These are phyloP conservation scores for Andrena camellia DNA, from an alignment of 2,888 invertebrate genomes.

Conservation along the genomic window DNA sequence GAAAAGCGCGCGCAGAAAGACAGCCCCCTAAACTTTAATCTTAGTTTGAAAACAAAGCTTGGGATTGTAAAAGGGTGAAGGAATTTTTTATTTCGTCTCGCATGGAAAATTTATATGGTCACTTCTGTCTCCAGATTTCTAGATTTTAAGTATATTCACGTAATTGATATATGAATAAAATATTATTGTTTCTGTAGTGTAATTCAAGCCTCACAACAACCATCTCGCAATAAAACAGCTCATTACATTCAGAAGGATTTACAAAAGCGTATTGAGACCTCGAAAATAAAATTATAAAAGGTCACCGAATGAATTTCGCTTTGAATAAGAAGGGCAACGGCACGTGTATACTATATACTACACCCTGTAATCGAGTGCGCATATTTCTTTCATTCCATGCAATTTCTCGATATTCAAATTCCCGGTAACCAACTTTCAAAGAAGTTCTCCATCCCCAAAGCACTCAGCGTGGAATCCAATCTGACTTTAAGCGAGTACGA, in stretches of 20 bases:
- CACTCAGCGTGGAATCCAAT: slow-evolving; percentile 23
- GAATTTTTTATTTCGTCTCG: too few species aligned
- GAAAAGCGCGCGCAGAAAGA: too few species aligned
- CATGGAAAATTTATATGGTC: too few species aligned
- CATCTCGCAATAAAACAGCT: neutral
- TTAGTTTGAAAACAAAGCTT: too few species aligned
- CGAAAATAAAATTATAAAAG: neutral
- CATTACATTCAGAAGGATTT: neutral
- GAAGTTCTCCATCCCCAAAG: slow-evolving; percentile 16
- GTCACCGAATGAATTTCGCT: neutral
- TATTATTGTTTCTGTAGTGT: neutral
- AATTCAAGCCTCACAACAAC: neutral
- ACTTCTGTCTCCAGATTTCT: too few species aligned
- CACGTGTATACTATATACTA: neutral
- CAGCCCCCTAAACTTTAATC: too few species aligned
- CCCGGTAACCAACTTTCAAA: slow-evolving; percentile 28
- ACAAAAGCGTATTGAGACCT: neutral
- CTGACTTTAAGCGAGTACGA: slow-evolving; percentile 30
- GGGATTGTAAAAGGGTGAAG: too few species aligned
- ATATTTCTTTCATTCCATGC: neutral
- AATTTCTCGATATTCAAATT: slow-evolving; percentile 27
- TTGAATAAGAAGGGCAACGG: neutral
- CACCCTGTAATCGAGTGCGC: neutral
- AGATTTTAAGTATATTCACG: too few species aligned
- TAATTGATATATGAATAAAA: too few species aligned